Base-by-base conservation (phyloP, 2,797 vertebrate genomes). In the Oceanodroma leucorhoa region DNA sequence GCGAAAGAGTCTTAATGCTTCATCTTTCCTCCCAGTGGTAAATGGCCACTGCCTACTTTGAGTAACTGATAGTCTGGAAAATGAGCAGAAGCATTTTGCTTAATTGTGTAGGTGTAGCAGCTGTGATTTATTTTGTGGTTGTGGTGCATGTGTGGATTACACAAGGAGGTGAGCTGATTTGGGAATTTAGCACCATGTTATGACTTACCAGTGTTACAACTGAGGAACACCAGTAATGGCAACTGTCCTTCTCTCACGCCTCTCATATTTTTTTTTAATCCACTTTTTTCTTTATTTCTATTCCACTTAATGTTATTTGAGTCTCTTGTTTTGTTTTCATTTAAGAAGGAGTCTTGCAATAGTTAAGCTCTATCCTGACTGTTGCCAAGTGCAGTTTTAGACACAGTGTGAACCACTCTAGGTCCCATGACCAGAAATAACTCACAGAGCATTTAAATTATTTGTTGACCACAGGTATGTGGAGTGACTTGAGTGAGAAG, bases 401-500 rank as follows among this genome's bases (percentile, higher is more conserved):
- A 38, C 30, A 58, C 0, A 0, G 13, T 8, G 27, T 73, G 43
- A 80, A 14, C 14, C 22, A 16, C 14, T 77, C 22, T 34, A 41
- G 29, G 34, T 46, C 54, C 6, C 22, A 26, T 29, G 41, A 66
- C 20, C 40, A 84, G 41, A 87, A 86, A 81, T 36, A 40, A 60
- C 3, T 64, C n/a, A 43, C 3, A 24, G 22, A 32, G 45, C 10
- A 24, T 60, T 77, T 64, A 78, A 92, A 70, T 71, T 36, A 3
- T 83, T 77, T 86, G 26, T 75, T 0, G 0, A 12, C 20, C 40
- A 48, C 13, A 30, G 18, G 26, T 12, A 29, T 0, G 1, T 10
- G 57, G 13, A 66, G 55, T 46, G 38, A 22, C 30, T 54, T 58
- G 14, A 69, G 11, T 32, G 40, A 86, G 36, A 86, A 66, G 14